Base-by-base conservation (phyloP, 1,140 invertebrate species). In the Pinna nobilis region DNA sequence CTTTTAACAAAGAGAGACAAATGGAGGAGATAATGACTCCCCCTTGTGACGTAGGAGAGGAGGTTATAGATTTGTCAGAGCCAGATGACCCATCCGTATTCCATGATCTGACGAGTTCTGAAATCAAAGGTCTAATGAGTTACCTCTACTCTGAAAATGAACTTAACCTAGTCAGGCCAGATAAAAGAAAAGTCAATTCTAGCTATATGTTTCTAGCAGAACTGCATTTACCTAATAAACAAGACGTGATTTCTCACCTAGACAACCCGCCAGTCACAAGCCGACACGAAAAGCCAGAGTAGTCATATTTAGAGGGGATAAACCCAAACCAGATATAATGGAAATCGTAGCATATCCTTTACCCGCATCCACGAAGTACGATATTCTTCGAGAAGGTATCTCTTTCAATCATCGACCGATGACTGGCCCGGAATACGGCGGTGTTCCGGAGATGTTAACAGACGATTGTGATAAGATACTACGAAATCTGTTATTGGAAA, bases 281-380 rank as follows among this genome's bases (percentile, higher is more conserved):
- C 82, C 84, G 18, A 55, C 50, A 11, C 77, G 84, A 57, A 64
- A 82, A 47, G 82, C 84, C 4, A 44, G 44, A 23, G 82, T 84
- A 18, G 60, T 84, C 7, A 65, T 86, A 13, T 82, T 87, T 57
- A 78, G 81, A 9, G 85, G 85, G 28, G 83, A 85, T 60, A 71
- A 69, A 44, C n/a, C 18, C 4, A 75, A 55, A 18, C 79, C 82
- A 9, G 69, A 74, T 6, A 66, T 83, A 11, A 73, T 82, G 44
- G 85, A 85, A 66, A 84, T 79, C 57, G 68, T 80, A 11, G 80
- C 83, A 0, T 72, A 71, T n/a, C 80, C 82, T 4, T 51, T 83
- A 28, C 83, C 70, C 9, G 76, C 74, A 15, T 79, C 74, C n/a
- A 72, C 51, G 3, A 39, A 67, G 20, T 28, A 49, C 53, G 55